phyloP scores from a whole-genome alignment of 2,113 vertebrate genomes.

The Eulacestoma nigropectus region DNA sequence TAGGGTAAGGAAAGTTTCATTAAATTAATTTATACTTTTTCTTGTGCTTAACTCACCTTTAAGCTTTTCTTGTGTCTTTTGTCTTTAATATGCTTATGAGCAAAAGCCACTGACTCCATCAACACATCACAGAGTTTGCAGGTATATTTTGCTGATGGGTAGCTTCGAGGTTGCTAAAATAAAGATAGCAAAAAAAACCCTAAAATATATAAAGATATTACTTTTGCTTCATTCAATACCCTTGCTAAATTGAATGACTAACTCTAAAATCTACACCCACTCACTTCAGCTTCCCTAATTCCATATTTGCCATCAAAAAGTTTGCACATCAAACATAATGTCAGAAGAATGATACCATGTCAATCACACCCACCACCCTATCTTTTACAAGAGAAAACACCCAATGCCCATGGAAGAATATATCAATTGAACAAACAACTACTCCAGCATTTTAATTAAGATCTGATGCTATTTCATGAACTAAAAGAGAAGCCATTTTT shows the following conservation, averaged over 20 bases:
- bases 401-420: not conserved
- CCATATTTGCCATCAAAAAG: not conserved
- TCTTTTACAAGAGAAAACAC: not conserved
- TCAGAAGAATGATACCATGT: not conserved
- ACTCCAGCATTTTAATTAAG: not conserved
- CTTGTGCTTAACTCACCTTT: constrained; percentile 72
- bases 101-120: constrained; percentile 83
- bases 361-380: not conserved
- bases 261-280: not conserved
- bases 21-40: not conserved
- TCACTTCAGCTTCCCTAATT: not conserved
- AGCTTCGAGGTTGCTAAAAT: constrained; percentile 79
- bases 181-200: not conserved
- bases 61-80: constrained; percentile 86
- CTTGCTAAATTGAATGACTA: not conserved
- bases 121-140: constrained; percentile 84
- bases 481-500: not conserved
- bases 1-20: not conserved
- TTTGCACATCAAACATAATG: not conserved
- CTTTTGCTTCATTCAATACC: not conserved
- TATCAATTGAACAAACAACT: not conserved
- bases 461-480: not conserved
- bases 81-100: constrained; percentile 88
- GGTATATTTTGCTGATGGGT: constrained; percentile 79
- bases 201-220: not conserved